These are phyloP conservation scores for Axea sp. DNA, from an alignment of 2,888 invertebrate genomes.

Conservation along the genomic window DNA sequence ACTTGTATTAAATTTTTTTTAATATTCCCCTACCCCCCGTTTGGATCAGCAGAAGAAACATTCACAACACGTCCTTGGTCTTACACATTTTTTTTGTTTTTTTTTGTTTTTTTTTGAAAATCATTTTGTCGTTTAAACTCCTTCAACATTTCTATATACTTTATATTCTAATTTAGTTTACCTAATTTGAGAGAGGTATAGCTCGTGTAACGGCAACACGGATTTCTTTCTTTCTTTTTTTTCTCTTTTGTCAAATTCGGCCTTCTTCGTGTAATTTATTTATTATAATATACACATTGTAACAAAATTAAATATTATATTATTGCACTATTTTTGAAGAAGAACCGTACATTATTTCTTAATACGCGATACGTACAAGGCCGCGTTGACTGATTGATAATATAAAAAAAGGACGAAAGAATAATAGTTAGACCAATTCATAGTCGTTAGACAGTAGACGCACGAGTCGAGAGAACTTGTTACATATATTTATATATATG, in stretches of 20 bases:
- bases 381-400: conserved; percentile 58
- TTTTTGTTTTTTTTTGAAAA: too few relatives aligned
- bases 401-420: conserved; percentile 60
- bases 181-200: conserved; percentile 66
- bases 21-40: conserved; percentile 11
- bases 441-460: conserved; percentile 61
- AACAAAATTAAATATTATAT: conserved; percentile 64
- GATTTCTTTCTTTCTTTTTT: conserved; percentile 26
- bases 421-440: conserved; percentile 59
- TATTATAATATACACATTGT: conserved; percentile 59
- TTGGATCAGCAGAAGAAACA: conserved; percentile 47
- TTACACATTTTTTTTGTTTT: conserved; percentile 33
- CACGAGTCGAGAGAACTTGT: conserved; percentile 59
- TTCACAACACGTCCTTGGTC: conserved; percentile 49
- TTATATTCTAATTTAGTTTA: conserved; percentile 58
- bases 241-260: conserved; percentile 45
- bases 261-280: conserved; percentile 50
- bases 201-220: conserved; percentile 64
- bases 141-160: conserved; percentile 56
- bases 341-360: conserved; percentile 52
- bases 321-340: conserved; percentile 64
- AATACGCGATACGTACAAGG: conserved; percentile 58
- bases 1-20: conserved; percentile 38
- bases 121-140: conserved; percentile 40
- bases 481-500: conserved; percentile 55